Evolutionary conservation across 2,888 invertebrate species (phyloP).

Genomic region (Blastobasis lacticolella): DNA sequence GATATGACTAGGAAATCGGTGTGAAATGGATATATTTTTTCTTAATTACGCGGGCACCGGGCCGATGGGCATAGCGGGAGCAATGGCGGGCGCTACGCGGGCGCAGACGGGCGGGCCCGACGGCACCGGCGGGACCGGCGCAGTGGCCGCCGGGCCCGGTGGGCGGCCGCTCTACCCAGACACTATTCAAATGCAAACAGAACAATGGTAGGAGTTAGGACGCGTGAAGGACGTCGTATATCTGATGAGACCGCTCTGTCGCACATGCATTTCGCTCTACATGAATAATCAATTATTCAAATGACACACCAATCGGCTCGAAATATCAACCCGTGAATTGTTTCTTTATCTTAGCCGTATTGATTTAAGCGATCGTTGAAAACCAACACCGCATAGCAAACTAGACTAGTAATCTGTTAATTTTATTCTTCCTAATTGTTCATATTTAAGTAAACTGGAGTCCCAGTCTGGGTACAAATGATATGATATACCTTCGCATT

Average conservation of each 20-base stretch:
- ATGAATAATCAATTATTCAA: slow-evolving; percentile 74
- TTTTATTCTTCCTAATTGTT: slow-evolving; percentile 71
- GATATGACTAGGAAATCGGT: slow-evolving; percentile 33
- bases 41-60: slow-evolving; percentile 12
- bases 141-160: slow-evolving; percentile 19
- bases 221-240: slow-evolving; percentile 71
- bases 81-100: slow-evolving; percentile 31
- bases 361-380: slow-evolving; percentile 29
- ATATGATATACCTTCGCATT: too few relatives aligned
- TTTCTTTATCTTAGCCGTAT: slow-evolving; percentile 28
- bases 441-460: slow-evolving; percentile 48
- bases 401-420: slow-evolving; percentile 68
- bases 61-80: slow-evolving; percentile 9
- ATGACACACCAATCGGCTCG: slow-evolving; percentile 60
- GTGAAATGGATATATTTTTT: slow-evolving; percentile 34
- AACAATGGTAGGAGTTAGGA: slow-evolving; percentile 72
- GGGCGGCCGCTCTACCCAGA: slow-evolving; percentile 53
- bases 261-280: slow-evolving; percentile 63
- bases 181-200: slow-evolving; percentile 67
- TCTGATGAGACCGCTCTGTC: slow-evolving; percentile 63
- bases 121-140: slow-evolving; percentile 22
- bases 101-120: slow-evolving; percentile 38
- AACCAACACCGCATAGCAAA: slow-evolving; percentile 48
- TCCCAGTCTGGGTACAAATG: too few relatives aligned
- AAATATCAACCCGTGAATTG: slow-evolving; percentile 37